A percentile compares a stretch with the other conserved stretches of the same genome.
These are phyloP conservation scores for Eupithecia subumbrata DNA, from an alignment of 2,888 invertebrate genomes.

Conservation along the genomic window DNA sequence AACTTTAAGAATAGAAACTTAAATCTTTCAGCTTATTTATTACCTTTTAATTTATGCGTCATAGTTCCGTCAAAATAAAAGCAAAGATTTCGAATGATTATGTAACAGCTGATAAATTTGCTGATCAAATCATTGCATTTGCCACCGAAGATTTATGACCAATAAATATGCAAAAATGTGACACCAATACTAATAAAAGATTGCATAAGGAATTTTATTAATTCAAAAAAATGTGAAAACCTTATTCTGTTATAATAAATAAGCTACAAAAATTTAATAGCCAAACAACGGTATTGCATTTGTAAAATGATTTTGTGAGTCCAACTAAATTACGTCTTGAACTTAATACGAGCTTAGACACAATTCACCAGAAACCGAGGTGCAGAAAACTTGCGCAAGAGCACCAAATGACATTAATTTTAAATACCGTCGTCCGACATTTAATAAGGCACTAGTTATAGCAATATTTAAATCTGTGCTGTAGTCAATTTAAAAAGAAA, in stretches of 20 bases:
- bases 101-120: constrained; percentile 18
- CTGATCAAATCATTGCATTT: constrained; percentile 22
- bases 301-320: constrained; percentile 28
- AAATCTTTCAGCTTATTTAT: not conserved
- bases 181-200: constrained; percentile 38
- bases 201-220: constrained; percentile 36
- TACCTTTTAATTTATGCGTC: constrained; percentile 3
- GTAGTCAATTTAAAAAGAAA: not conserved
- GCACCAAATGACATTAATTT: not conserved
- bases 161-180: constrained; percentile 36
- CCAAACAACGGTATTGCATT: constrained; percentile 22
- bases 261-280: constrained; percentile 31
- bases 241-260: constrained; percentile 37
- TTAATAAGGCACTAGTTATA: not conserved
- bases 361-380: not conserved
- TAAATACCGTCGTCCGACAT: not conserved
- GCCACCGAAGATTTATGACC: constrained; percentile 25
- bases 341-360: not conserved
- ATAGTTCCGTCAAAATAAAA: constrained; percentile 7
- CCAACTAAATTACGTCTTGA: constrained; percentile 18
- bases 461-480: not conserved
- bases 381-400: not conserved
- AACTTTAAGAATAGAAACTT: not conserved
- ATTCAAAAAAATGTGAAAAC: constrained; percentile 33
- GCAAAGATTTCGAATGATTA: constrained; percentile 17